These are phyloP conservation scores for Cossypha caffra DNA, from an alignment of 2,797 vertebrate genomes.

Conservation along the genomic window DNA sequence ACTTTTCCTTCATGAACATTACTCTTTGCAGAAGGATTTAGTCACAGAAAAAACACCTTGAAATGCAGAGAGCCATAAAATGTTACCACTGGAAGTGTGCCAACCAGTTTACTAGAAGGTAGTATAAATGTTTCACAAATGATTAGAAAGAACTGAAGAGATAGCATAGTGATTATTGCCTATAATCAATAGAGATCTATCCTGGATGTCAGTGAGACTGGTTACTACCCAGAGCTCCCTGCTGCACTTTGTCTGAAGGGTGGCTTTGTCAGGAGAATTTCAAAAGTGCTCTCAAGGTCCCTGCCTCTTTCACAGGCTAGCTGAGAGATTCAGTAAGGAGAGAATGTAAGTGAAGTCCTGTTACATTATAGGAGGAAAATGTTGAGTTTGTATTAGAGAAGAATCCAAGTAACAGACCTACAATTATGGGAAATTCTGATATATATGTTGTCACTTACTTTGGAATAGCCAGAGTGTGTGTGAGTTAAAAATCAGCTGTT, in stretches of 20 bases:
- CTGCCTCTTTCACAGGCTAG: not conserved
- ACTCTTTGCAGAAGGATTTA: not conserved
- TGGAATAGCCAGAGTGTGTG: not conserved
- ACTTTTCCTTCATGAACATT: not conserved
- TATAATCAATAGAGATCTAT: not conserved
- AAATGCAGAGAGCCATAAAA: not conserved
- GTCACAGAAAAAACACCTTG: not conserved
- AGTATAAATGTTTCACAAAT: not conserved
- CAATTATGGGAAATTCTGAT: not conserved
- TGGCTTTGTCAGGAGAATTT: not conserved
- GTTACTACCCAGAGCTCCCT: not conserved
- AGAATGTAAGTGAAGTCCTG: not conserved
- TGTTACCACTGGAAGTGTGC: not conserved
- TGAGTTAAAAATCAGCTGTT: not conserved
- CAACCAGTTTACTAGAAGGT: not conserved
- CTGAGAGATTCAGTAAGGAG: not conserved
- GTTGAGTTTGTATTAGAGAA: fast-evolving
- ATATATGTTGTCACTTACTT: not conserved
- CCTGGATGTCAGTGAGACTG: not conserved
- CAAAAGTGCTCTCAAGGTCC: not conserved
- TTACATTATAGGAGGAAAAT: fast-evolving
- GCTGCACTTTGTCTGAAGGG: not conserved
- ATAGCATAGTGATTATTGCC: not conserved
- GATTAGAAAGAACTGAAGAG: not conserved
- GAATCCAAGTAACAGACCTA: not conserved